Base-by-base conservation (phyloP, 2,797 vertebrate genomes). In the Columba guinea region DNA sequence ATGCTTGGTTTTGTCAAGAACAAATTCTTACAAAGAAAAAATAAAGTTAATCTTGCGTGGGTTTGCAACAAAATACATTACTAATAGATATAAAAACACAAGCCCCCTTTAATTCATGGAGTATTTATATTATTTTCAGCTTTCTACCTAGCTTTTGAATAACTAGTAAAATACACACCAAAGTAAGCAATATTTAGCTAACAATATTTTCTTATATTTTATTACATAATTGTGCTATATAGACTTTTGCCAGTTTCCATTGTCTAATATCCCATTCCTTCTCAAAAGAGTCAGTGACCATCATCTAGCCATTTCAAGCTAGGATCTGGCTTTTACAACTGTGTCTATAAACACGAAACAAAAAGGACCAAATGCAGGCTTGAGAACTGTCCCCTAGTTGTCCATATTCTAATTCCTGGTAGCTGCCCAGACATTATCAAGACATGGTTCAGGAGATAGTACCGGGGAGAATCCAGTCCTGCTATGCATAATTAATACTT, bases 121-220 rank as follows among this genome's bases (percentile, higher is more conserved):
- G 21, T 56, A 71, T 65, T 84, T 93, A 19, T 75, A 60, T 84
- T 84, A 10, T 89, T 3, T 73, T 88, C 76, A 90, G 55, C 59
- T 67, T 84, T 88, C 49, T 88, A 53, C 11, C 39, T 80, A 77
- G 22, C 52, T 95, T 96, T 80, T 79, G 30, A 93, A 56, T 81
- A 85, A 73, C 32, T 63, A 74, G 21, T 55, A 77, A 76, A 48
- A 51, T 77, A 37, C 24, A 62, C 5, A 41, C 7, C 20, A 64
- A 71, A 78, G 8, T 62, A 65, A 73, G 13, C 18, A 68, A 35
- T 21, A 39, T 63, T 58, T 55, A 76, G 11, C 17, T 80, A 44
- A 27, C 14, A 74, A 8, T 15, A 0, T 55, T 90, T 60, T 65
- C 10, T 59, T 56, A 11, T 35, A 17, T 77, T 85, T 82, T 59